Base-by-base conservation (phyloP, 2,797 vertebrate species). In the Anguilla obscura region DNA sequence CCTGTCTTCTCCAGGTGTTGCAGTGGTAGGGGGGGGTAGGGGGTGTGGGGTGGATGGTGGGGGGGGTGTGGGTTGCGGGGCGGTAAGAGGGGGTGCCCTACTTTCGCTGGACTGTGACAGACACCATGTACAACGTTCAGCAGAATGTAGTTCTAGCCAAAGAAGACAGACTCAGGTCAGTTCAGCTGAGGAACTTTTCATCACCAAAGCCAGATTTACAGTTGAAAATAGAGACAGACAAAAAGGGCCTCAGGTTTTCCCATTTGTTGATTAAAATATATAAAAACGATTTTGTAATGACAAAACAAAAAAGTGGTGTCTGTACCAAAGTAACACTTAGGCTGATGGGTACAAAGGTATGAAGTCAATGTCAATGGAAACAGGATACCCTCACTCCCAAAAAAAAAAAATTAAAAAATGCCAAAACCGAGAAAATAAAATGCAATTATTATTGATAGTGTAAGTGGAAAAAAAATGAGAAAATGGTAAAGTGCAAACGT, bases 1-100 rank as follows among this genome's bases (percentile, higher is more conserved):
- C 9, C 69, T 36, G 6, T 95, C 93, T 93, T 95, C 95, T 96
- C 95, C 95, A 93, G 89, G 92, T 92, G 92, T 93, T 54, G 86
- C 86, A 84, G 85, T 9, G 50, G 45, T 71, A 50, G 14, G 2
- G 36, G 36, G 18, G 36, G 45, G 63, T 66, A n/a, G 79, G 52
- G 12, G 1, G 4, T n/a, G 86, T 21, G 80, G 58, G 76, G 58
- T 14, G 2, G 3, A 24, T 69, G 84, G 50, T 2, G 69, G 79
- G 45, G 79, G 58, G 18, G 2, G 7, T 30, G 50, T 52, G 6
- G 50, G 50, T 52, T 52, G 6, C 86, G 79, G 21, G 74, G 84
- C 27, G 33, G 33, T 56, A 27, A 83, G 88, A 86, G 84, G 76
- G 71, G 79, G 45, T 89, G 87, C 79, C 86, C 90, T 76, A 88